Conservation (phyloP, 2,797 vertebrate species). For the Lagocephalus sceleratus region DNA sequence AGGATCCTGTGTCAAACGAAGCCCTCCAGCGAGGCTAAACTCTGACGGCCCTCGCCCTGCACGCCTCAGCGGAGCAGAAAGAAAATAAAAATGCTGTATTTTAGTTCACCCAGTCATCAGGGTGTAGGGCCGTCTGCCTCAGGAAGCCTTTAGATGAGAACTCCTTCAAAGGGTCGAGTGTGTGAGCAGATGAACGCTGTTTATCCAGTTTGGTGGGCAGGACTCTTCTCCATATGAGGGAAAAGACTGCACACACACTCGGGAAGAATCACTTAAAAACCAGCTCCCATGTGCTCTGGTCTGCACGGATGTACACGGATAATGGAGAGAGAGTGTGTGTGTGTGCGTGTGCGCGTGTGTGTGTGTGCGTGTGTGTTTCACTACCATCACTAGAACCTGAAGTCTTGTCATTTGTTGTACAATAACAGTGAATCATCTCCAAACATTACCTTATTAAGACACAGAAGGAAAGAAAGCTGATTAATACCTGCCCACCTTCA, state of each 20-base stretch:
- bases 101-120: no score
- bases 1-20: no score
- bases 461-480: slow-evolving; percentile 56
- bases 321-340: slow-evolving; percentile 1
- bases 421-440: slow-evolving; percentile 74
- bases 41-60: no score
- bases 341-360: slow-evolving; percentile 4
- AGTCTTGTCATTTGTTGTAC: slow-evolving; percentile 59
- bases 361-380: slow-evolving; percentile 29
- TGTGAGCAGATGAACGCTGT: background rate
- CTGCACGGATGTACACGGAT: slow-evolving; percentile 6
- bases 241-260: slow-evolving; percentile 12
- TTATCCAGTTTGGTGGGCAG: background rate
- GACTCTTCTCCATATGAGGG: slow-evolving; percentile 30
- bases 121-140: background rate
- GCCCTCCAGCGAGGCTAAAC: no score
- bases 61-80: no score
- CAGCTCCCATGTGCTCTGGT: slow-evolving; percentile 5
- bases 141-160: background rate
- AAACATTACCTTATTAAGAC: slow-evolving; percentile 99
- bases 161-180: background rate
- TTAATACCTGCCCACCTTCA: background rate
- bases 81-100: no score
- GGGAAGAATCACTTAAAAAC: slow-evolving; percentile 8
- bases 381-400: slow-evolving; percentile 56